Evolutionary conservation across 1,140 invertebrate genomes (phyloP), one percentile per base, ranked within the genome.

Genomic region (Chymomyza costata): DNA sequence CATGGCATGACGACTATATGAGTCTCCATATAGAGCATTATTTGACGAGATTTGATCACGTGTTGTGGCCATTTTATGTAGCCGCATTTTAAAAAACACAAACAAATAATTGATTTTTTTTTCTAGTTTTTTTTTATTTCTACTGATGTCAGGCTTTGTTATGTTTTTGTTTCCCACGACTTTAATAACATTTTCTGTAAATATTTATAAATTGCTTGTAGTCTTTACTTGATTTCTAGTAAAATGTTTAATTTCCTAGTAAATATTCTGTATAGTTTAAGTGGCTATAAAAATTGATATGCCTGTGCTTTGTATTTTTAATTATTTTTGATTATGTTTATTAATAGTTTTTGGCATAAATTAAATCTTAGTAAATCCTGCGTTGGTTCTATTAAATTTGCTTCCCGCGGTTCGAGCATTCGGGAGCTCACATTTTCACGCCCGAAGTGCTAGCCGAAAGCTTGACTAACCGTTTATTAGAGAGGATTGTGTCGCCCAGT

Each of bases 161-260:
- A 43, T 61, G 30, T 32, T 45, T 10, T 61, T 50, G n/a, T 78
- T 76, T 76, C 70, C 71, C 71, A 76, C 70, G 66, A 54, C 58
- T 61, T 53, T 55, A 40, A 49, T 52, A 48, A 30, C 54, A 50
- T 16, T 64, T 62, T 54, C 60, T 47, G 65, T 78, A 78, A 76
- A 78, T 78, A 78, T 76, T 76, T 70, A 59, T 59, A 13, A 50
- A 44, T 52, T 53, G 52, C 28, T 66, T 28, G 5, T 28, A 6
- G 5, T 28, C 5, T 28, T 28, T 28, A 28, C 5, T 28, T 28
- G 10, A 28, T 28, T 28, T 28, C 25, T 28, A 28, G 25, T 28
- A 6, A 17, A 21, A 25, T 28, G 44, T 39, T 64, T 64, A 32
- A 56, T 64, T 56, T 64, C 51, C 60, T 60, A 64, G 64, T 56